Conservation (phyloP, 2,113 vertebrate species). For the Hippocampus zosterae region DNA sequence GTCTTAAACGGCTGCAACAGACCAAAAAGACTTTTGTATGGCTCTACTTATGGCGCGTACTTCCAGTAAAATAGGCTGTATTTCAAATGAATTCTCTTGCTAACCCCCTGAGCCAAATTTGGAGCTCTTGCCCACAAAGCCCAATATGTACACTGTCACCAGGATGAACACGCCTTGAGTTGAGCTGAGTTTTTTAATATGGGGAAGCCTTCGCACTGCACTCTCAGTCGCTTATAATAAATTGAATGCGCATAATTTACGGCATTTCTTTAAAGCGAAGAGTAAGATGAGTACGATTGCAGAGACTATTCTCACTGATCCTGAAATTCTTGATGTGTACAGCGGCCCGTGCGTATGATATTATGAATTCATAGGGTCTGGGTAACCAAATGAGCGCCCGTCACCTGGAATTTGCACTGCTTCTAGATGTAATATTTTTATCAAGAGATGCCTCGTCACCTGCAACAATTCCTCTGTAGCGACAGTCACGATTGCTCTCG, state of each 20-base stretch:
- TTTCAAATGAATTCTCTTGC: no score
- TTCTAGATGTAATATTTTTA: constrained; percentile 59
- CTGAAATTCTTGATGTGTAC: constrained; percentile 35
- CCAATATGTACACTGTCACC: no score
- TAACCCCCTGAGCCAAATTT: no score
- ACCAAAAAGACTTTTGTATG: no score
- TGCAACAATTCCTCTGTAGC: not conserved
- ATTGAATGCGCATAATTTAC: not conserved
- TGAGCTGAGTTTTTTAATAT: not conserved
- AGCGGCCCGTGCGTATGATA: constrained; percentile 35
- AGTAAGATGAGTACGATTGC: constrained; percentile 15
- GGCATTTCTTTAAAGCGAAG: not conserved
- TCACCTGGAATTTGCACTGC: constrained; percentile 59
- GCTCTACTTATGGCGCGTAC: no score
- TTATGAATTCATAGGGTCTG: constrained; percentile 63
- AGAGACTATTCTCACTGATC: constrained; percentile 26
- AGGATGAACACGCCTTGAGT: no score
- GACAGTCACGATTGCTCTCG: not conserved
- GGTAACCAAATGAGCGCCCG: constrained; percentile 56
- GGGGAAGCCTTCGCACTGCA: not conserved
- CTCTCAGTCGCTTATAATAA: not conserved
- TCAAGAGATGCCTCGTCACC: not conserved
- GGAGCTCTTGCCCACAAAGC: no score
- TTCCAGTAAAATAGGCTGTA: no score
- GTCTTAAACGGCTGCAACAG: no score